Percentiles rank a stretch among this genome's conserved stretches.
phyloP scores from a whole-genome alignment of 2,888 invertebrate species.

The Apantesis nais region DNA sequence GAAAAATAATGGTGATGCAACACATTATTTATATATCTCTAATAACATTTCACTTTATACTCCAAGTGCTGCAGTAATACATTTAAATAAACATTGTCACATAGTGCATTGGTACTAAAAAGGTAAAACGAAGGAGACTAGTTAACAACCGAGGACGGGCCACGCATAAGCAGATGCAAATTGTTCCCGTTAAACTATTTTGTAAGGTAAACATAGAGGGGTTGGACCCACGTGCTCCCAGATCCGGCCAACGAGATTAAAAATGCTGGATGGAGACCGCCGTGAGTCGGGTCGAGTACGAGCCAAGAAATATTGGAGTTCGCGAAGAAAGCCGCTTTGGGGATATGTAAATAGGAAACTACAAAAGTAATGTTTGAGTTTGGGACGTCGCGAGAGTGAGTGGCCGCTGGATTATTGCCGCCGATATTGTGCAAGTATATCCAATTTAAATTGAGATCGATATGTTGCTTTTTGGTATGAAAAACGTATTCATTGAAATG shows the following conservation, averaged over 20 bases:
- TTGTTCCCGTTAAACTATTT: conserved; percentile 86
- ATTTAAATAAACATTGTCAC: conserved; percentile 28
- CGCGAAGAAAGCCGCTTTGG: conserved; percentile 82
- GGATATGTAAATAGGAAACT: conserved; percentile 83
- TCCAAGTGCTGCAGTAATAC: background rate
- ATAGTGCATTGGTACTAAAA: conserved; percentile 46
- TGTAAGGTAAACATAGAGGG: conserved; percentile 84
- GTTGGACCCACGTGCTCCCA: conserved; percentile 76
- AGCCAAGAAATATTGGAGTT: conserved; percentile 82
- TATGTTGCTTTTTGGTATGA: conserved; percentile 37
- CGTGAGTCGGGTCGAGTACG: conserved; percentile 71
- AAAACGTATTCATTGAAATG: background rate
- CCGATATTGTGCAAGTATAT: conserved; percentile 63
- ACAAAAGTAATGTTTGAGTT: conserved; percentile 83
- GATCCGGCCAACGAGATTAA: conserved; percentile 83
- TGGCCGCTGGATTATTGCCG: conserved; percentile 73
- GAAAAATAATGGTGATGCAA: conserved; percentile 9
- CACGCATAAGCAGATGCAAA: conserved; percentile 84
- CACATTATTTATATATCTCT: background rate
- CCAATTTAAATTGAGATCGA: conserved; percentile 67
- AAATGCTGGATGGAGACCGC: conserved; percentile 81
- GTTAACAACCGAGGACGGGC: conserved; percentile 82
- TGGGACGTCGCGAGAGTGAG: conserved; percentile 71
- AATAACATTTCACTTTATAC: background rate
- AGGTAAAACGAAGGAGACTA: conserved; percentile 66